Percentiles rank a stretch among this genome's conserved stretches.
Evolutionary conservation across 1,140 invertebrate species (phyloP).

Genomic region (Drosophila subpulchrella): DNA sequence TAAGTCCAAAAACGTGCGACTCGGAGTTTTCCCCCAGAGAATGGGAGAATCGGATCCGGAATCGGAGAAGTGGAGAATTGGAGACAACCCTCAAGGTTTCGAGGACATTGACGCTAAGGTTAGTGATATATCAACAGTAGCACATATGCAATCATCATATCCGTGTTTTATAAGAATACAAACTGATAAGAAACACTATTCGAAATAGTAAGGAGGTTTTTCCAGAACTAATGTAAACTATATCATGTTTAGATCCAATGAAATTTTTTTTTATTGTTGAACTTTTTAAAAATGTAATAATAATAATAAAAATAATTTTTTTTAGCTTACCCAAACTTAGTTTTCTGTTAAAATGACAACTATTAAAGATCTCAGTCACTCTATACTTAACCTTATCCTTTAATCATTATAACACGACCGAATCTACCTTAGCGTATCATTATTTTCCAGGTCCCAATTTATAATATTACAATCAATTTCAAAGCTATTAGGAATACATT

Average conservation of each 20-base stretch:
- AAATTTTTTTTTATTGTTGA: no score
- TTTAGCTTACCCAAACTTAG: no score
- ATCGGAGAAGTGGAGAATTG: slow-evolving; percentile 3
- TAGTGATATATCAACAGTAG: slow-evolving; percentile 3
- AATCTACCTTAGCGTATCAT: not conserved
- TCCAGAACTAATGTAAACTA: not conserved
- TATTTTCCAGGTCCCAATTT: not conserved
- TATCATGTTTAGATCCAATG: no score
- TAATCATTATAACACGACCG: no score
- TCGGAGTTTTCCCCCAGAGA: slow-evolving; percentile 16
- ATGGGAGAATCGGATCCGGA: slow-evolving; percentile 19
- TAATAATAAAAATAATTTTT: no score
- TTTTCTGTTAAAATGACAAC: no score
- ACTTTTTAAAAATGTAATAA: no score
- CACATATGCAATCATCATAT: slow-evolving; percentile 38
- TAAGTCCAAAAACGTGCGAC: slow-evolving; percentile 53
- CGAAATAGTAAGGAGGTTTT: not conserved
- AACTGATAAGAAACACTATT: not conserved
- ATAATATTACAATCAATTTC: slow-evolving; percentile 15
- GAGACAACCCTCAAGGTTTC: slow-evolving; percentile 23
- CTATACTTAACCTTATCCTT: not conserved
- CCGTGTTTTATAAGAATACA: slow-evolving; percentile 40
- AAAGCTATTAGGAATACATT: slow-evolving; percentile 19
- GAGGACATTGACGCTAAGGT: slow-evolving; percentile 33
- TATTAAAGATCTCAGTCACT: no score